phyloP scores from a whole-genome alignment of 2,888 invertebrate species.

The Lymantria monacha region DNA sequence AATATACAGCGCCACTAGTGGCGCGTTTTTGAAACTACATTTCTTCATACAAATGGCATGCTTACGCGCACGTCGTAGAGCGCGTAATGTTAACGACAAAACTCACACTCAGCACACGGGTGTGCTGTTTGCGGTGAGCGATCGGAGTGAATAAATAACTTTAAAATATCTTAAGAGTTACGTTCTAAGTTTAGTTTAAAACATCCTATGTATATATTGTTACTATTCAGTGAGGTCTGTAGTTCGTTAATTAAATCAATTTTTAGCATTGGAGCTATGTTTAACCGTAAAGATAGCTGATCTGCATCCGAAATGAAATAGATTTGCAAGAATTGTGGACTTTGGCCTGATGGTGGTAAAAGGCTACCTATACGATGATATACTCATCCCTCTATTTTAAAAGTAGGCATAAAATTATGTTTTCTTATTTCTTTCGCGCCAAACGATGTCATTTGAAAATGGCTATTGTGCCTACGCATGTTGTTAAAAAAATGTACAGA shows the following conservation, averaged over 20 bases:
- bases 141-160: constrained; percentile 6
- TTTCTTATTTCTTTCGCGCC: background rate
- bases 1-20: too few relatives aligned
- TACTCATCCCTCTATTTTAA: too few relatives aligned
- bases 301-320: constrained; percentile 8
- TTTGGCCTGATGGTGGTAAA: too few relatives aligned
- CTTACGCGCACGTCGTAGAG: too few relatives aligned
- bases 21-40: too few relatives aligned
- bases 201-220: constrained; percentile 3
- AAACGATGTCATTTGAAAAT: background rate
- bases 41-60: too few relatives aligned
- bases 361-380: too few relatives aligned
- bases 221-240: constrained; percentile 12
- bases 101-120: too few relatives aligned
- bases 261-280: constrained; percentile 12
- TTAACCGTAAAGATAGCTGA: constrained; percentile 16
- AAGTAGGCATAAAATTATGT: too few relatives aligned
- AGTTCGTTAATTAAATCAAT: constrained; percentile 15
- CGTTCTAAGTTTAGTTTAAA: constrained; percentile 15
- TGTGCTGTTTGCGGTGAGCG: constrained; percentile 8
- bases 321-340: too few relatives aligned
- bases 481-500: background rate
- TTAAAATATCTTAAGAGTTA: constrained; percentile 4
- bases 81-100: too few relatives aligned
- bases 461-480: background rate